phyloP scores from a whole-genome alignment of 1,140 invertebrate species.

The Aleiodes sp. region DNA sequence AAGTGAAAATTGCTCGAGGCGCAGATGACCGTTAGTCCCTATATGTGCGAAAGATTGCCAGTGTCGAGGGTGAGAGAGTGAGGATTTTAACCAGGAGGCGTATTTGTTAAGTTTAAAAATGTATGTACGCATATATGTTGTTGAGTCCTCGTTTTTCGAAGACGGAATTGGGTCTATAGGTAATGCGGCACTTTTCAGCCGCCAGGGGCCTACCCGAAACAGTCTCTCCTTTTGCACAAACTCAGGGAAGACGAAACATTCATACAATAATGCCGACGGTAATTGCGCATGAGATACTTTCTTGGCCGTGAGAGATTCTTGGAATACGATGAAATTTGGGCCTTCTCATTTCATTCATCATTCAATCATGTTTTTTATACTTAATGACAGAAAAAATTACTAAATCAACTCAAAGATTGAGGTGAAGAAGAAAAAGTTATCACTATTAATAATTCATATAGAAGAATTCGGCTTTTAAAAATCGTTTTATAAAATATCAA shows the following conservation, averaged over 20 bases:
- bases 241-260: conserved; percentile 3
- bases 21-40: conserved; percentile 43
- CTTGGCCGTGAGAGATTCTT: neutral
- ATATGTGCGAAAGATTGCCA: conserved; percentile 26
- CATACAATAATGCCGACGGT: conserved; percentile 29
- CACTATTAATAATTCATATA: too few species aligned
- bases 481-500: too few species aligned
- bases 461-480: too few species aligned
- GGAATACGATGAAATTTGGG: neutral
- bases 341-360: neutral
- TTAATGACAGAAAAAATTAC: neutral
- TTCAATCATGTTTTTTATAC: neutral
- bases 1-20: conserved; percentile 39
- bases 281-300: conserved; percentile 29
- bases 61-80: neutral
- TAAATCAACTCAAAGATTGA: too few species aligned
- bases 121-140: conserved; percentile 24
- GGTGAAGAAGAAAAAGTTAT: too few species aligned
- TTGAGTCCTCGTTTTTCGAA: conserved; percentile 36
- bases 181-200: conserved; percentile 37
- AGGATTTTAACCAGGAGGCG: conserved; percentile 11
- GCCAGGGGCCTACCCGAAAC: conserved; percentile 1
- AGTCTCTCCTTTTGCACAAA: neutral
- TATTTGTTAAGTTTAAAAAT: conserved; percentile 22
- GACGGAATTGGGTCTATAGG: conserved; percentile 50